Evolutionary conservation across 1,140 invertebrate species (phyloP).

Genomic region (Pollicipes pollicipes): DNA sequence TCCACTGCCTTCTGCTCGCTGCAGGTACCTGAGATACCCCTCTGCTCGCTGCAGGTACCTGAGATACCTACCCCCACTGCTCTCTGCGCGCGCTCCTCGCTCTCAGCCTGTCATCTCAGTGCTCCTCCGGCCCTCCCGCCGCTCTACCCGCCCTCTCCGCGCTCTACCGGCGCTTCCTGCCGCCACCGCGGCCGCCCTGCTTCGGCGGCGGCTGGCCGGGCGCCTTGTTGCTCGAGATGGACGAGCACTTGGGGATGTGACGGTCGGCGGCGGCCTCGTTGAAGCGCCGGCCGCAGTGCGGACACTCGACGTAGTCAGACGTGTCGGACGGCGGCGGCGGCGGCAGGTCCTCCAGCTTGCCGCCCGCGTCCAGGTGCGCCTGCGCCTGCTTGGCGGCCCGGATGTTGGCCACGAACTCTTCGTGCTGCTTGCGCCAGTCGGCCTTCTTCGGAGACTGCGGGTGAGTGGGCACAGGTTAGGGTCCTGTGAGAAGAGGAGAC

Average conservation of each 20-base stretch:
- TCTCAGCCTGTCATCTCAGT: too few relatives aligned
- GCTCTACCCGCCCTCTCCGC: too few relatives aligned
- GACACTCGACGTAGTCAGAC: conserved; percentile 78
- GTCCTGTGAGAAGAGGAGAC: too few relatives aligned
- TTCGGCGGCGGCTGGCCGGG: not conserved
- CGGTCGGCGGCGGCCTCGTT: conserved; percentile 66
- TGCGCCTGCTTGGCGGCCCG: conserved; percentile 46
- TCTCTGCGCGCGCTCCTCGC: too few relatives aligned
- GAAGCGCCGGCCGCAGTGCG: conserved; percentile 74
- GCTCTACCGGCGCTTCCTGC: too few relatives aligned
- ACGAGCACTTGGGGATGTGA: conserved; percentile 83
- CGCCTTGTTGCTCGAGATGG: conserved; percentile 61
- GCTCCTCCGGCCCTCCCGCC: too few relatives aligned
- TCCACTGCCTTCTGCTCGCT: too few relatives aligned
- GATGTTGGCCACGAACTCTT: conserved; percentile 77
- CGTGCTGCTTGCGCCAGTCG: conserved; percentile 80
- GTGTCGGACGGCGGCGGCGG: conserved; percentile 70
- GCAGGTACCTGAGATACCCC: too few relatives aligned
- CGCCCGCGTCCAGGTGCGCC: conserved; percentile 65
- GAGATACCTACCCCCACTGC: too few relatives aligned
- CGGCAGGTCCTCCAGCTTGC: conserved; percentile 66
- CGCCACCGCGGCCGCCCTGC: too few relatives aligned
- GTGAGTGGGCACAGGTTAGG: too few relatives aligned
- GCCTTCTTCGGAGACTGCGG: conserved; percentile 33
- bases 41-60: too few relatives aligned